Evolutionary conservation across 2,888 invertebrate species (phyloP).

Genomic region (Crossocerus cetratus): DNA sequence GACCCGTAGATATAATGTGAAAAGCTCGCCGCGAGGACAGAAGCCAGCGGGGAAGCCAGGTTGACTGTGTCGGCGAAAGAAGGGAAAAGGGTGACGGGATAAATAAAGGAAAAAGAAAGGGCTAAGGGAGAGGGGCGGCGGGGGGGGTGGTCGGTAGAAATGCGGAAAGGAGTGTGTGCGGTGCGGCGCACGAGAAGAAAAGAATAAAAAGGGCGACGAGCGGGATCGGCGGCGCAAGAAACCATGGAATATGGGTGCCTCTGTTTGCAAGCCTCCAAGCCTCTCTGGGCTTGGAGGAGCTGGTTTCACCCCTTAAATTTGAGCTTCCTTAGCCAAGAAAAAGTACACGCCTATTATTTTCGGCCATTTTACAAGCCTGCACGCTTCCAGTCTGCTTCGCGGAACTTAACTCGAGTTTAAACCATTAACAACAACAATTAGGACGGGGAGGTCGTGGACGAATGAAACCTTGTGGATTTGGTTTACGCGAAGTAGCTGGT

Average conservation of each 20-base stretch:
- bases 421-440: too few species aligned
- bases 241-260: too few species aligned
- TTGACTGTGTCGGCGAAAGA: neutral
- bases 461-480: neutral
- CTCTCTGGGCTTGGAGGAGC: too few species aligned
- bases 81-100: neutral
- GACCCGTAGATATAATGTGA: neutral
- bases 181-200: neutral
- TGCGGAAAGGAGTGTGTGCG: neutral
- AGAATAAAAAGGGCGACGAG: neutral
- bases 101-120: neutral
- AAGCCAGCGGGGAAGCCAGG: neutral
- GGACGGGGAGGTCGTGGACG: too few species aligned
- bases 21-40: neutral
- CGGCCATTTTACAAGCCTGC: too few species aligned
- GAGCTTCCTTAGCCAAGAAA: too few species aligned
- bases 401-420: conserved; percentile 8
- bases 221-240: neutral
- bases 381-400: neutral
- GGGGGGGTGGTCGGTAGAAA: conserved; percentile 2
- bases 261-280: too few species aligned
- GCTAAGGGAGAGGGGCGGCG: neutral
- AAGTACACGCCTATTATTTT: too few species aligned
- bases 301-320: too few species aligned
- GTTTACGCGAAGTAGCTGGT: conserved; percentile 20